Evolutionary conservation across 2,888 invertebrate genomes (phyloP).

Genomic region (Chymomyza fuscimana): DNA sequence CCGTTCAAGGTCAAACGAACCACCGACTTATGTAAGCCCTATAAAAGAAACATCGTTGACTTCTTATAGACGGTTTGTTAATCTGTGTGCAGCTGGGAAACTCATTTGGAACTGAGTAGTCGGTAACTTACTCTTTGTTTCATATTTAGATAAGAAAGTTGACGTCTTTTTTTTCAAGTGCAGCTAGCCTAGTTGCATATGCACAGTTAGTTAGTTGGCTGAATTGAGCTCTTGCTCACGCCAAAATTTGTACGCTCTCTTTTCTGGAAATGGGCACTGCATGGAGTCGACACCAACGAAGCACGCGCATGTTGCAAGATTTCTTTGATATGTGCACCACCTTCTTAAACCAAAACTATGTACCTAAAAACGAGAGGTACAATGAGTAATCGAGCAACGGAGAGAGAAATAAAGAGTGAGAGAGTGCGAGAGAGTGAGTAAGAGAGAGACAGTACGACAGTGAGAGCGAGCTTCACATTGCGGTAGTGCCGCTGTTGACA

Average conservation of each 20-base stretch:
- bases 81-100: no score
- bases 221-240: neutral
- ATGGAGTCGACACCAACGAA: conserved; percentile 25
- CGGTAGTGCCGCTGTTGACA: conserved; percentile 25
- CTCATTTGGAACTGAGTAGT: no score
- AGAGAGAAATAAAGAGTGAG: conserved; percentile 20
- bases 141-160: no score
- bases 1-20: no score
- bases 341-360: conserved; percentile 49
- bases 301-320: conserved; percentile 19
- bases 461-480: conserved; percentile 5
- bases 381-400: neutral
- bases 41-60: no score
- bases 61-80: no score
- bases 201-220: neutral
- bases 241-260: neutral
- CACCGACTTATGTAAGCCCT: no score
- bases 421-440: conserved; percentile 16
- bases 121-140: no score
- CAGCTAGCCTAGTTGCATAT: neutral
- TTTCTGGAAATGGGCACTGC: neutral
- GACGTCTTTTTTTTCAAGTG: neutral
- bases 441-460: neutral
- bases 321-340: conserved; percentile 21
- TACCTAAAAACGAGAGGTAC: conserved; percentile 33